A percentile compares a stretch with the other conserved stretches of the same genome.
These are phyloP conservation scores for Drosophila tani DNA, from an alignment of 1,140 invertebrate genomes.

Conservation along the genomic window DNA sequence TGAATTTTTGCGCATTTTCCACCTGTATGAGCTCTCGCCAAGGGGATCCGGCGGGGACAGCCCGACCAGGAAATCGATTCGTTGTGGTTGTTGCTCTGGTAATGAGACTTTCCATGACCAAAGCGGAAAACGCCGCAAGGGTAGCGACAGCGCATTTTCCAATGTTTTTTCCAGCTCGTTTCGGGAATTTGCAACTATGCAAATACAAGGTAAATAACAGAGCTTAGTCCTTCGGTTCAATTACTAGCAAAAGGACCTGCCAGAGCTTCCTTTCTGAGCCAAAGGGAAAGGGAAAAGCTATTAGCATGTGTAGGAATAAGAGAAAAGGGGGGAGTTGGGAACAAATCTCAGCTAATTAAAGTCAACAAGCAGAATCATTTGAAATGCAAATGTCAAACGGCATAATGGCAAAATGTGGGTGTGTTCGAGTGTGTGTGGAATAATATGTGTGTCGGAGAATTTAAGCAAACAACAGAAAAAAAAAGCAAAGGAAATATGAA, in stretches of 20 bases:
- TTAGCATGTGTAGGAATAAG: constrained; percentile 17
- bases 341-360: constrained; percentile 80
- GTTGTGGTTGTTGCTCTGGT: constrained; percentile 72
- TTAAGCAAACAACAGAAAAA: constrained; percentile 28
- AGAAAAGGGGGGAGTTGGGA: background rate
- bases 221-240: constrained; percentile 66
- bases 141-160: constrained; percentile 44
- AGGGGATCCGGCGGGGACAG: background rate
- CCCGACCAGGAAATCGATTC: constrained; percentile 69
- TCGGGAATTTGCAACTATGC: constrained; percentile 63
- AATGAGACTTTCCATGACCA: constrained; percentile 53
- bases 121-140: constrained; percentile 31
- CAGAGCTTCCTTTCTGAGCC: background rate
- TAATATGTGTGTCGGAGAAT: constrained; percentile 22
- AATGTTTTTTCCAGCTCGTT: constrained; percentile 37
- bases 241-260: constrained; percentile 33
- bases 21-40: constrained; percentile 67
- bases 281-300: constrained; percentile 23
- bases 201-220: constrained; percentile 63
- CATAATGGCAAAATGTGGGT: constrained; percentile 41
- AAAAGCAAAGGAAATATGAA: constrained; percentile 15
- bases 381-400: constrained; percentile 73
- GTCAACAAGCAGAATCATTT: constrained; percentile 75
- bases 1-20: constrained; percentile 83
- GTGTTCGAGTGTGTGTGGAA: background rate